Conservation (phyloP, 1,140 invertebrate genomes). For the Drosophila setifemur region DNA sequence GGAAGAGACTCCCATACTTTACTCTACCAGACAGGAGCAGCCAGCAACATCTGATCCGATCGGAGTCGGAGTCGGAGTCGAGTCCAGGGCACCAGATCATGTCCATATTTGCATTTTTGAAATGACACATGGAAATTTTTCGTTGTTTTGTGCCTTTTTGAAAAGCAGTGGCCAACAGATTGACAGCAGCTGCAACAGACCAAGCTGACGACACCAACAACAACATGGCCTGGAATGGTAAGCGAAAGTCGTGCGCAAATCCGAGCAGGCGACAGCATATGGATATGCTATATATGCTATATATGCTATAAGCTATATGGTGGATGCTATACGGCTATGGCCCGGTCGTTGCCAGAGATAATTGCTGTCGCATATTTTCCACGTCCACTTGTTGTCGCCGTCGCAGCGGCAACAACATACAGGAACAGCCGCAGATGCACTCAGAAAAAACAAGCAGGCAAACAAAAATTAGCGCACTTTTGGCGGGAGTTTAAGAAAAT, state of each 20-base stretch:
- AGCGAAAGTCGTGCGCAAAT: conserved; percentile 76
- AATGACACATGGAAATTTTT: conserved; percentile 80
- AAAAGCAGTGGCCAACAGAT: conserved; percentile 67
- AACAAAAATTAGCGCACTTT: no score
- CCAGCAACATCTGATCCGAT: conserved; percentile 12
- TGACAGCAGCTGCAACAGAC: conserved; percentile 75
- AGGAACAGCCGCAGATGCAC: background rate
- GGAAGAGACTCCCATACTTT: background rate
- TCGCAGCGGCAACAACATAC: conserved; percentile 12
- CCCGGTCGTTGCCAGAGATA: conserved; percentile 55
- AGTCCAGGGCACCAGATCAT: conserved; percentile 62
- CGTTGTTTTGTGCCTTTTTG: conserved; percentile 48
- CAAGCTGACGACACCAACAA: conserved; percentile 24
- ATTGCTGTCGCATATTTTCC: conserved; percentile 76
- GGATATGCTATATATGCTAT: conserved; percentile 25
- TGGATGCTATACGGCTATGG: conserved; percentile 23
- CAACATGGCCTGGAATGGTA: conserved; percentile 51
- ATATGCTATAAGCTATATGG: conserved; percentile 14
- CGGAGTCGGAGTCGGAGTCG: no score
- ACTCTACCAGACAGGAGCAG: conserved; percentile 10
- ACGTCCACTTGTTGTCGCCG: conserved; percentile 72
- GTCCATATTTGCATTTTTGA: conserved; percentile 81
- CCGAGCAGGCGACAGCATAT: conserved; percentile 65
- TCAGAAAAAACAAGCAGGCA: background rate
- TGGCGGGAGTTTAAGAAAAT: no score